Evolutionary conservation across 2,888 invertebrate genomes (phyloP), one percentile per base, ranked within the genome.

Genomic region (Coelinius sp.): DNA sequence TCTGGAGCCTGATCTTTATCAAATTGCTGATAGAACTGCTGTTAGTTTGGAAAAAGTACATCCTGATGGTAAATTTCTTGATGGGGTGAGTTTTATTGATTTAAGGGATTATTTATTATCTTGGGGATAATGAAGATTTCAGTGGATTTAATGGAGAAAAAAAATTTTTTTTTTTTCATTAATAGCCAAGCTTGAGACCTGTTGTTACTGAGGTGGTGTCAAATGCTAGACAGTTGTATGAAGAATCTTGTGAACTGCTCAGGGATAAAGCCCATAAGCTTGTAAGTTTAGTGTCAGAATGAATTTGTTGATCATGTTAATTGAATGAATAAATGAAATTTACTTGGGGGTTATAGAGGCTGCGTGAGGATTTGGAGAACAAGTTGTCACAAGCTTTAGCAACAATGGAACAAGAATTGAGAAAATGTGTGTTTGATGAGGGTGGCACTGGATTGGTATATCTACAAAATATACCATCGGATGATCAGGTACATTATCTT

Each of bases 31-130:
- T 59, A 92, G 94, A 76, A 92, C 93, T 1, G 91, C 92, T n/a
- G 89, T 90, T 25, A 91, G 91, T 75, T 87, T 95, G 65, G 94
- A 94, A 82, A 91, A 91, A 71, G 91, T 94, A 85, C 96, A 94
- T 89, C 95, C 94, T 0, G 93, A 94, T 71, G 96, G 96, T 8
- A 93, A 93, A 82, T 90, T 97, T 35, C 88, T 95, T 65, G 94
- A 95, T 82, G 93, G 94, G 79, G 91, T 91, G 82, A 84, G 88
- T 84, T 27, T 52, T 22, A 10, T 46, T 27, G 22, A 65, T n/a
- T n/a, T n/a, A n/a, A n/a, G n/a, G n/a, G n/a, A n/a, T n/a, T n/a
- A 66, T n/a, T 49, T 1, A 44, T 22, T 20, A 20, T 20, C 8
- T 1, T 56, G 22, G 22, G 24, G 24, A 64, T 59, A 68, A 52